A percentile compares a stretch with the other conserved stretches of the same genome.
Evolutionary conservation across 2,888 invertebrate genomes (phyloP).

Genomic region (Iselma pallidipennis): DNA sequence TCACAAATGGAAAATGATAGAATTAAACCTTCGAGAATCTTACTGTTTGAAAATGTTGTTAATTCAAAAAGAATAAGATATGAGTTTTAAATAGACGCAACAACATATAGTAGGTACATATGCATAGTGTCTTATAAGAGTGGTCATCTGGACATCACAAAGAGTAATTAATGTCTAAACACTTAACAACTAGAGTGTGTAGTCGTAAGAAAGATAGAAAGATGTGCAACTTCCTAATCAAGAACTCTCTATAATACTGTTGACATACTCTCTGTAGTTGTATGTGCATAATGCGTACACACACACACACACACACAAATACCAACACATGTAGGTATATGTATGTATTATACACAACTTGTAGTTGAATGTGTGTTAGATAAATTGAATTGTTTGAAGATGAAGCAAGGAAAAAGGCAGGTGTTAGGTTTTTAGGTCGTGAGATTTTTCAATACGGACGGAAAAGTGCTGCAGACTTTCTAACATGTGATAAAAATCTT

Average conservation of each 20-base stretch:
- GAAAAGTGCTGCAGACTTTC: too few relatives aligned
- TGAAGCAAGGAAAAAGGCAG: neutral
- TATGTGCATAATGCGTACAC: constrained; percentile 8
- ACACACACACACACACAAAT: constrained; percentile 8
- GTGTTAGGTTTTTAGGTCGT: neutral
- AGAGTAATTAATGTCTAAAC: constrained; percentile 50
- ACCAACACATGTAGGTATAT: constrained; percentile 5
- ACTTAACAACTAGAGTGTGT: constrained; percentile 25
- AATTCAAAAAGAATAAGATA: constrained; percentile 20
- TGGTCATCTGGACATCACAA: constrained; percentile 43
- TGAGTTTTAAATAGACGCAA: constrained; percentile 17
- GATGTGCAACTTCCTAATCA: constrained; percentile 37
- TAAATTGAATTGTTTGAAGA: neutral
- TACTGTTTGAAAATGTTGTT: neutral
- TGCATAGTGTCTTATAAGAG: constrained; percentile 26
- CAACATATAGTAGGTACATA: constrained; percentile 11
- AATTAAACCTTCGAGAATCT: too few relatives aligned
- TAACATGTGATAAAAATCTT: too few relatives aligned
- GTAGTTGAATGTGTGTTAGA: too few relatives aligned
- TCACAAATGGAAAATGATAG: too few relatives aligned
- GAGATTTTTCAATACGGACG: too few relatives aligned
- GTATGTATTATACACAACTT: too few relatives aligned
- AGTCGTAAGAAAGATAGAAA: neutral
- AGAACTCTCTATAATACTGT: constrained; percentile 38
- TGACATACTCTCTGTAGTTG: constrained; percentile 32